Evolutionary conservation across 2,888 invertebrate species (phyloP).

Genomic region (Protonemura montana): DNA sequence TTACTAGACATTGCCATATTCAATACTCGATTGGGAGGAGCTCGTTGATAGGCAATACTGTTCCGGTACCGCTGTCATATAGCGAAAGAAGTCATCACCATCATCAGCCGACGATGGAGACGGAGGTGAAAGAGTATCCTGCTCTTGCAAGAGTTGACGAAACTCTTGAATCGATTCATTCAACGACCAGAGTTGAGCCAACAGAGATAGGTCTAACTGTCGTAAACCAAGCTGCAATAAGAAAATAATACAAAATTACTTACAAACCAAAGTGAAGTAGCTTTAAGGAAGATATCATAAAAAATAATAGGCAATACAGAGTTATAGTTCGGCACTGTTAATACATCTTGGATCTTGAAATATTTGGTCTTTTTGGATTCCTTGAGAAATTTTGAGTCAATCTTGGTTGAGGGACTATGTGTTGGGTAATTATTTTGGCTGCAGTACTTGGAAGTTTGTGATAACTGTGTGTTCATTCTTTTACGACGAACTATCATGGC

Average conservation of each 20-base stretch:
- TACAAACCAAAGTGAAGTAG: too few species aligned
- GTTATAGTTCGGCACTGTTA: too few species aligned
- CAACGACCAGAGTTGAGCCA: conserved; percentile 90
- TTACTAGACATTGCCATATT: conserved; percentile 45
- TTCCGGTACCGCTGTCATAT: conserved; percentile 49
- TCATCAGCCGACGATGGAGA: conserved; percentile 64
- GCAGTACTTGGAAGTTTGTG: too few species aligned
- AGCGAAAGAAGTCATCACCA: conserved; percentile 56
- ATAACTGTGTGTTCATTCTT: too few species aligned
- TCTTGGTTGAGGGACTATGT: too few species aligned
- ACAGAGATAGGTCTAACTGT: conserved; percentile 85
- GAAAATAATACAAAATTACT: neutral
- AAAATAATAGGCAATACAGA: too few species aligned
- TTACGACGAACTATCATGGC: too few species aligned
- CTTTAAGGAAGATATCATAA: too few species aligned
- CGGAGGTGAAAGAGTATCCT: conserved; percentile 56
- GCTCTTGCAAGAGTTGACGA: conserved; percentile 71
- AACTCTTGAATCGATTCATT: conserved; percentile 93
- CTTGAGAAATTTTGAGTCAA: too few species aligned
- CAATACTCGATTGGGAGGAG: conserved; percentile 51
- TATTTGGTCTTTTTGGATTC: too few species aligned
- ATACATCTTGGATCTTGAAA: too few species aligned
- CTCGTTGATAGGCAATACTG: conserved; percentile 50
- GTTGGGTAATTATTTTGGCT: too few species aligned
- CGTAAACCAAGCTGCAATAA: conserved; percentile 81